Evolutionary conservation across 2,888 invertebrate species (phyloP).

Genomic region (Embidobia sp.): DNA sequence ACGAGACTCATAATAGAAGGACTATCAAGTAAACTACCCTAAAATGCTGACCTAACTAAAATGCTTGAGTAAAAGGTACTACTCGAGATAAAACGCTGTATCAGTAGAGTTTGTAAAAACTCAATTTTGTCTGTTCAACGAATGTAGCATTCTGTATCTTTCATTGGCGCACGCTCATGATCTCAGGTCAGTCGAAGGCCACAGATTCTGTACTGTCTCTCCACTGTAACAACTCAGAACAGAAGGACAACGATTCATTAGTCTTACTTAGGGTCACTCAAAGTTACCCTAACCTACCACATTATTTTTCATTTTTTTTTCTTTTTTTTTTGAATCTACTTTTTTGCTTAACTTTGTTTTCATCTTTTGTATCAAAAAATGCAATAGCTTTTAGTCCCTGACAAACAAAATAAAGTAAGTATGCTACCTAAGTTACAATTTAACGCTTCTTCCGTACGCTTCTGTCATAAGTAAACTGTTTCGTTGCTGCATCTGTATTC

Average conservation of each 20-base stretch:
- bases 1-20: slow-evolving; percentile 75
- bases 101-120: slow-evolving; percentile 78
- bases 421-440: slow-evolving; percentile 53
- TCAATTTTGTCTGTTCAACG: slow-evolving; percentile 80
- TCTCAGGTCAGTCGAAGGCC: slow-evolving; percentile 82
- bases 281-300: slow-evolving; percentile 73
- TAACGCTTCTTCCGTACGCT: slow-evolving; percentile 56
- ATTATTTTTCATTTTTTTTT: slow-evolving; percentile 28
- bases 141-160: slow-evolving; percentile 81
- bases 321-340: slow-evolving; percentile 1
- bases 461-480: slow-evolving; percentile 62
- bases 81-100: slow-evolving; percentile 77
- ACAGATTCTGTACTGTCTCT: slow-evolving; percentile 81
- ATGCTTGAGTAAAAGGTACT: slow-evolving; percentile 75
- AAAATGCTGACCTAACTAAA: slow-evolving; percentile 81
- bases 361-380: slow-evolving; percentile 36
- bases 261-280: slow-evolving; percentile 79
- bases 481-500: slow-evolving; percentile 64
- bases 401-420: slow-evolving; percentile 37
- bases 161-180: slow-evolving; percentile 81
- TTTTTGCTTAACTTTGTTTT: slow-evolving; percentile 26
- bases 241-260: slow-evolving; percentile 83
- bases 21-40: slow-evolving; percentile 75
- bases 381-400: slow-evolving; percentile 37
- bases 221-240: slow-evolving; percentile 83